Percentiles rank a stretch among this genome's conserved stretches.
Evolutionary conservation across 2,888 invertebrate species (phyloP).

Genomic region (Congeria kusceri): DNA sequence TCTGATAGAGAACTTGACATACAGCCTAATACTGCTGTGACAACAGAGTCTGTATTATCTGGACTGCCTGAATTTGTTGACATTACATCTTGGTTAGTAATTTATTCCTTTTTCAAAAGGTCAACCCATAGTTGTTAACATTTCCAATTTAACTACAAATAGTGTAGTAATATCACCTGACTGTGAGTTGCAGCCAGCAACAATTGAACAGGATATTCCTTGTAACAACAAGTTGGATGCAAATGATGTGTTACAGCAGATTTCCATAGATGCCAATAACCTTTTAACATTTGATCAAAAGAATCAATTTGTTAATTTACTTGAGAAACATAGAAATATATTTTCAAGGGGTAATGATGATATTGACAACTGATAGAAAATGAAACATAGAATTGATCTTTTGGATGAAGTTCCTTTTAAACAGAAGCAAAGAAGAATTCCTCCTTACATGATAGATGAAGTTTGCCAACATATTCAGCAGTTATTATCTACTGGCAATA

Average conservation of each 20-base stretch:
- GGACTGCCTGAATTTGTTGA: constrained; percentile 19
- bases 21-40: constrained; percentile 13
- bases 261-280: neutral
- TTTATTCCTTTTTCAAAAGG: neutral
- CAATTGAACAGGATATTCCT: neutral
- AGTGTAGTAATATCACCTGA: constrained; percentile 14
- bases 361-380: neutral
- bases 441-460: too few relatives aligned
- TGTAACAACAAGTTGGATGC: neutral
- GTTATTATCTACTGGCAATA: neutral
- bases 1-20: constrained; percentile 25
- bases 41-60: constrained; percentile 14
- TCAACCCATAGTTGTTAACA: neutral
- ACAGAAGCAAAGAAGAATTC: too few relatives aligned
- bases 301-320: neutral
- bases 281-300: constrained; percentile 1
- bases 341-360: constrained; percentile 5
- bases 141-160: constrained; percentile 30
- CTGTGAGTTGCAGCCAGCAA: constrained; percentile 27
- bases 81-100: constrained; percentile 11
- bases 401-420: neutral
- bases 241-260: neutral
- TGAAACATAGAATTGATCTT: constrained; percentile 10
- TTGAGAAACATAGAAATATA: constrained; percentile 2
- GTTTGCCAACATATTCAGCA: too few relatives aligned